A percentile compares a stretch with the other conserved stretches of the same genome.
Conservation (phyloP, 2,797 vertebrate species). For the Sarcoramphus papa region DNA sequence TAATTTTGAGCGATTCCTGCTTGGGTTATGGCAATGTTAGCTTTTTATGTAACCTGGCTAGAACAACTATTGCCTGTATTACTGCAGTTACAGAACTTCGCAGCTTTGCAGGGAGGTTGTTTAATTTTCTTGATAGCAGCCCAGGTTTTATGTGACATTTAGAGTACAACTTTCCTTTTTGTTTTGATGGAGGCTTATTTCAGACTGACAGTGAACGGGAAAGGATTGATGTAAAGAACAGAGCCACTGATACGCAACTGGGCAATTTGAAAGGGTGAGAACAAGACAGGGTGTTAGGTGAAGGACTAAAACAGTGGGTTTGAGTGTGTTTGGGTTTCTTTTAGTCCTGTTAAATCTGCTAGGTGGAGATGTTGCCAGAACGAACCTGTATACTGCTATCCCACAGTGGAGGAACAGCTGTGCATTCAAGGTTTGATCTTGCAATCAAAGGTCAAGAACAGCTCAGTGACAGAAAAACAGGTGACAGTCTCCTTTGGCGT, state of each 20-base stretch:
- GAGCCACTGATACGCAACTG: neutral
- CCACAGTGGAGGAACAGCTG: neutral
- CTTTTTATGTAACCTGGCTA: neutral
- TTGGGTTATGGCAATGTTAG: neutral
- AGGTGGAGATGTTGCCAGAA: neutral
- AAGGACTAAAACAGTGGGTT: neutral
- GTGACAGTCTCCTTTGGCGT: accelerated
- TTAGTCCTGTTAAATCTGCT: too few relatives aligned
- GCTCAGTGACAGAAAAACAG: neutral
- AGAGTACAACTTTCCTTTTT: neutral
- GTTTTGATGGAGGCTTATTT: neutral
- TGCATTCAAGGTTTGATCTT: neutral
- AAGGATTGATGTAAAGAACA: neutral
- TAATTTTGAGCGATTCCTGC: neutral
- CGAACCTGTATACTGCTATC: neutral
- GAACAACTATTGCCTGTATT: neutral
- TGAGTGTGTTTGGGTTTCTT: neutral
- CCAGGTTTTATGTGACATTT: neutral
- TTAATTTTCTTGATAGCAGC: neutral
- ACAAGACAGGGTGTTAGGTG: neutral
- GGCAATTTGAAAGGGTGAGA: neutral
- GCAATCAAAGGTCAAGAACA: neutral
- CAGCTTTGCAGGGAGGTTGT: neutral
- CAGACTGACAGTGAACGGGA: neutral
- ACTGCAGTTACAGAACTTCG: neutral